Percentiles rank a stretch among this genome's conserved stretches.
These are phyloP conservation scores for Aphelenchoides bicaudatus DNA, from an alignment of 2,888 invertebrate species.

Conservation along the genomic window DNA sequence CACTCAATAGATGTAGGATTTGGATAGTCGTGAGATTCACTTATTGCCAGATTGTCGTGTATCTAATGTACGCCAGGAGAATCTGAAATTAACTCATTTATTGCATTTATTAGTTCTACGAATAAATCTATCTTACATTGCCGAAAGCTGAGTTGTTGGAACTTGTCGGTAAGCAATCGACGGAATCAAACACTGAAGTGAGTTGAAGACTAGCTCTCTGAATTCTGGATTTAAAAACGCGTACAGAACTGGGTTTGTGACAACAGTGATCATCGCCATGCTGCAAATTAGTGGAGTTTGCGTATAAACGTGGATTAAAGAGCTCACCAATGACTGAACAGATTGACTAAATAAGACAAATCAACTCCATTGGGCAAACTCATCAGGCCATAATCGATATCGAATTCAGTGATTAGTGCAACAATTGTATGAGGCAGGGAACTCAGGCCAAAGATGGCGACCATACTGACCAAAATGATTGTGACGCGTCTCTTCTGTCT, in stretches of 20 bases:
- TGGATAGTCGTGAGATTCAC: too few relatives aligned
- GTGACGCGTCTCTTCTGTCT: slow-evolving; percentile 1
- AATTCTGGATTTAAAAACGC: slow-evolving; percentile 47
- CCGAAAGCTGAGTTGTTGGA: slow-evolving; percentile 3
- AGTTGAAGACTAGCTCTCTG: slow-evolving; percentile 38
- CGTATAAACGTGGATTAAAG: too few relatives aligned
- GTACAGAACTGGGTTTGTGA: slow-evolving; percentile 44
- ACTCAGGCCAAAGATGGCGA: slow-evolving; percentile 15
- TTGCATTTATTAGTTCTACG: too few relatives aligned
- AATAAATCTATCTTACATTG: slow-evolving; percentile 1
- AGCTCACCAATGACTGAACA: slow-evolving; percentile 30
- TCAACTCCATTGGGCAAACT: slow-evolving; percentile 23
- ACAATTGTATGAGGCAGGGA: slow-evolving; percentile 32
- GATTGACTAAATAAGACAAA: slow-evolving; percentile 28
- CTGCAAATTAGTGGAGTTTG: slow-evolving; percentile 27
- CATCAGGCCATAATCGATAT: slow-evolving; percentile 25
- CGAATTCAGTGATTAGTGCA: slow-evolving; percentile 31
- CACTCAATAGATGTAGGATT: too few relatives aligned
- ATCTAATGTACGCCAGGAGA: too few relatives aligned
- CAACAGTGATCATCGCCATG: slow-evolving; percentile 43
- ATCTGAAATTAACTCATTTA: too few relatives aligned
- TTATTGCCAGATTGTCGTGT: too few relatives aligned
- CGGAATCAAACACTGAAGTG: slow-evolving; percentile 9
- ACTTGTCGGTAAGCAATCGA: background rate
- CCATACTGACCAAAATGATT: background rate